Evolutionary conservation across 2,113 vertebrate genomes (phyloP), one percentile per base, ranked within the genome.

Genomic region (Spilogale gracilis): DNA sequence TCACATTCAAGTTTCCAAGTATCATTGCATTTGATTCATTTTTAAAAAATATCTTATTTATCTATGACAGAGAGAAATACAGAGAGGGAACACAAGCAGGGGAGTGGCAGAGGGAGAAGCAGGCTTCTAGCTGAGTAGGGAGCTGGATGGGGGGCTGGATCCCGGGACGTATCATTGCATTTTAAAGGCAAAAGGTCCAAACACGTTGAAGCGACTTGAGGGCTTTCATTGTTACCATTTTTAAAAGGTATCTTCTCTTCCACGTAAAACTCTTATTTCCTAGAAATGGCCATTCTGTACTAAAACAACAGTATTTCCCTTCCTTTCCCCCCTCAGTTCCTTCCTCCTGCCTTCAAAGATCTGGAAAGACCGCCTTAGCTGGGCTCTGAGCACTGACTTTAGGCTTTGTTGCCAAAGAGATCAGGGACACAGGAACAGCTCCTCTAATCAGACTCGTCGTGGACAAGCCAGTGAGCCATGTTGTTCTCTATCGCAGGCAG

Each of bases 151-250:
- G 38, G 38, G 38, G 38, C 38, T 38, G 2, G 38, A 38, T 38
- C 38, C 38, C 38, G 38, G 38, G 38, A 38, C 38, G 17, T 63
- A 60, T 58, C n/a, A 23, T 3, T 25, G 1, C n/a, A 38, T 38
- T 89, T 90, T 87, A 93, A 93, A 93, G 73, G 76, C 38, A 86
- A 45, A 89, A 80, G 50, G 38, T 73, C 50, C 61, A 73, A 65
- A 52, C 21, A 38, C 4, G 73, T 21, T 81, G 32, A 48, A 93
- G 16, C 48, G 61, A 76, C 6, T 43, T 45, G 23, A 56, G 48
- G 63, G 78, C 4, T 67, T 8, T 74, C n/a, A 43, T 48, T 58
- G 30, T 23, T 81, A 88, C 3, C 30, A 30, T 14, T 84, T 88
- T 88, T 69, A 80, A 38, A 85, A 78, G 50, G 4, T 38, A 67